Evolutionary conservation across 2,113 vertebrate species (phyloP).

Genomic region (Tylochromis polylepis): DNA sequence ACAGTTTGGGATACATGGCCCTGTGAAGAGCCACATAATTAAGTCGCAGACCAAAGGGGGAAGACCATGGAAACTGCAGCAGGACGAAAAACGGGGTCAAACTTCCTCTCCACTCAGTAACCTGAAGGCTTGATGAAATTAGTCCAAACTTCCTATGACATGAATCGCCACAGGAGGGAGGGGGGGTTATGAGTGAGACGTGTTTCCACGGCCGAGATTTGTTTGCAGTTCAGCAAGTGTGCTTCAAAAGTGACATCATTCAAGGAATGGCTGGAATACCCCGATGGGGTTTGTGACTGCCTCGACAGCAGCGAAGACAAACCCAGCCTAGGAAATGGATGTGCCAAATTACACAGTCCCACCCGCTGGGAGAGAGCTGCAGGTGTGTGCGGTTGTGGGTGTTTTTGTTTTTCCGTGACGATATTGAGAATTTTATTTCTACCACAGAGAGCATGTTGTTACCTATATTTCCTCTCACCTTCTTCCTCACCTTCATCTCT

Average conservation of each 20-base stretch:
- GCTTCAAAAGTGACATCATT: constrained; percentile 53
- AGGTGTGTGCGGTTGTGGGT: constrained; percentile 34
- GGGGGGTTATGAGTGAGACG: neutral
- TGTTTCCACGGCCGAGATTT: constrained; percentile 12
- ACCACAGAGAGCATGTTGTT: constrained; percentile 6
- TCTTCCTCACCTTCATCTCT: neutral
- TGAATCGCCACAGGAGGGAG: neutral
- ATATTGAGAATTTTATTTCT: constrained; percentile 39
- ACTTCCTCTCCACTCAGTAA: constrained; percentile 15
- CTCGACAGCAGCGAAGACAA: constrained; percentile 53
- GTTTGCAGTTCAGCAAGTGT: constrained; percentile 50
- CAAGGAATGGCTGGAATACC: constrained; percentile 33
- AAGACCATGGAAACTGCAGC: neutral
- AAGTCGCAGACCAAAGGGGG: constrained; percentile 15
- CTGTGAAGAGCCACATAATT: constrained; percentile 42
- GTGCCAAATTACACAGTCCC: constrained; percentile 66
- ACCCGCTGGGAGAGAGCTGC: constrained; percentile 57
- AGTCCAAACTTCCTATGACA: constrained; percentile 10
- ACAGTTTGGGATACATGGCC: constrained; percentile 3
- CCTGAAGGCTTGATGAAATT: constrained; percentile 14
- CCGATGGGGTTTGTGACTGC: constrained; percentile 51
- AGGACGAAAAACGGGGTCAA: constrained; percentile 26
- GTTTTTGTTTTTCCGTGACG: neutral
- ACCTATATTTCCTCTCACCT: constrained; percentile 30
- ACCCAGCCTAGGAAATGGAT: constrained; percentile 59